Evolutionary conservation across 2,113 vertebrate genomes (phyloP), one percentile per base, ranked within the genome.

Genomic region (Uria aalge): DNA sequence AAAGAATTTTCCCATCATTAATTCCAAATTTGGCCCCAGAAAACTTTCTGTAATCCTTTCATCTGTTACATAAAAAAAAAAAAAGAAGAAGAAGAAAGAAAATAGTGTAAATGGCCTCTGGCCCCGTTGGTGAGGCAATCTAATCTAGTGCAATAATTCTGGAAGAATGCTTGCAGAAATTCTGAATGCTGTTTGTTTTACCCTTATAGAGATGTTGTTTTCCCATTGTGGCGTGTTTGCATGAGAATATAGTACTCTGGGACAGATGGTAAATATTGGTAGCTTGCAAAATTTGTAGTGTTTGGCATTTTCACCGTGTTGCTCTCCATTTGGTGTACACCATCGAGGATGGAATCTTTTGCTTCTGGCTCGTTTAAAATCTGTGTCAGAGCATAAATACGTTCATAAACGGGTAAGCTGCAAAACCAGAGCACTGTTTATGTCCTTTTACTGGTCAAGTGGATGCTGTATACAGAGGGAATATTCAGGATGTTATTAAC

Each of bases 1-100:
- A 52, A 94, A 95, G 92, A 94, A 95, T 97, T 96, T 97, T 96
- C 96, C 94, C 95, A 96, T 96, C 83, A 55, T 96, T 94, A 94
- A 73, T 89, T 94, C 85, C 83, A 87, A 91, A 84, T 95, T 94
- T 92, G 86, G 56, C 76, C 88, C 79, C 68, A 84, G 96, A 96
- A 95, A 94, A 63, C 88, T 81, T 91, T 80, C 79, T 96, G 92
- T 93, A 87, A 92, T 96, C 95, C 86, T 96, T 95, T 97, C 82
- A 95, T 96, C 88, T 96, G 82, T 92, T 96, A 74, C 36, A 74
- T 66, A 64, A 92, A 87, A 50, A 89, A 67, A 22, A 89, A 4
- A 73, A 85, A 72, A 21, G 41, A 60, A 40, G 38, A 76, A 4
- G 64, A 69, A 18, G 7, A 77, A 88, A 59, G 57, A 85, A 95